Evolutionary conservation across 1,140 invertebrate genomes (phyloP), one percentile per base, ranked within the genome.

Genomic region (Drosophila mojavensis): DNA sequence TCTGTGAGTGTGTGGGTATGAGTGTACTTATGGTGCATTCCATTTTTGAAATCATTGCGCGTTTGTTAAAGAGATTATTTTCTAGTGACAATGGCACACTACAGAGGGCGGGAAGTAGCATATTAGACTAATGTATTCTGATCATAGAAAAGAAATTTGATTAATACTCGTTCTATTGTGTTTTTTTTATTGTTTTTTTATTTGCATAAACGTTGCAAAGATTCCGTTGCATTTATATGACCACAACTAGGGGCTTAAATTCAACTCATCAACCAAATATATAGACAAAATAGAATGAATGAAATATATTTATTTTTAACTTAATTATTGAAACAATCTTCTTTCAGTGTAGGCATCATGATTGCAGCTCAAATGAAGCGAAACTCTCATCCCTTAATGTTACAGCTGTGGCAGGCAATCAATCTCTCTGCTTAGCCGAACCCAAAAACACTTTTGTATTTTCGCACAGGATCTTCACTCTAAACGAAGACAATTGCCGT

Each of bases 41-140:
- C 73, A 80, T 80, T 66, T 70, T 67, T 13, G 50, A 75, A 70
- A 72, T 78, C 79, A 75, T 72, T 78, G 75, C 64, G 69, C 63
- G 47, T 70, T 65, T 36, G 17, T 65, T 65, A 65, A 64, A 78
- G 74, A 80, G 81, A 85, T 74, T 71, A 72, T 61, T 65, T 39
- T 58, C 70, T 66, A 86, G 51, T 81, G 82, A 78, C 81, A 68
- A 72, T 66, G 65, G 50, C 61, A 66, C 63, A 47, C 78, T 77
- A 47, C 64, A 48, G 13, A 20, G 1, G n/a, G 17, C 7, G 6
- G 2, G 17, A 20, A 15, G 4, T 11, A 33, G 48, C 67, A 69
- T 55, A 69, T 63, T 1, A 9, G 48, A 3, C 10, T 11, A 17
- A 1, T 15, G 4, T 20, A 39, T 13, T 26, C 11, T 30, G 28